Evolutionary conservation across 2,888 invertebrate species (phyloP).

Genomic region (Agrilus mali): DNA sequence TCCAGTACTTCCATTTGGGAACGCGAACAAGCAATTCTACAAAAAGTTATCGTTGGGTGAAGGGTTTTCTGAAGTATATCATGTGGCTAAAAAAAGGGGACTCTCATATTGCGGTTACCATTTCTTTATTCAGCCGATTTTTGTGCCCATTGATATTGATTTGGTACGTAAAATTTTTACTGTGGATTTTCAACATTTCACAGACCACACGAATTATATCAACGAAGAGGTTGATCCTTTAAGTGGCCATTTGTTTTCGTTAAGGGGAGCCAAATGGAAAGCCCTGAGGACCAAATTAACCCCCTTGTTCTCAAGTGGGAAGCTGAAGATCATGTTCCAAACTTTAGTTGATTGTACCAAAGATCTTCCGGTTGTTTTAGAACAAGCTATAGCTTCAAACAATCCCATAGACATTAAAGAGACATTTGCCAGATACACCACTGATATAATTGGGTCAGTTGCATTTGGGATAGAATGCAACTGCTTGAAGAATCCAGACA

Average conservation of each 20-base stretch:
- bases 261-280: slow-evolving; percentile 45
- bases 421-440: slow-evolving; percentile 33
- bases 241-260: slow-evolving; percentile 40
- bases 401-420: slow-evolving; percentile 32
- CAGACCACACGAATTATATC: slow-evolving; percentile 43
- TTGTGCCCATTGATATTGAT: slow-evolving; percentile 11
- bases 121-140: slow-evolving; percentile 8
- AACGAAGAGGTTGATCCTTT: slow-evolving; percentile 44
- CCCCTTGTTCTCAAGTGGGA: slow-evolving; percentile 49
- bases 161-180: slow-evolving; percentile 34
- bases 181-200: slow-evolving; percentile 45
- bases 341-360: slow-evolving; percentile 42
- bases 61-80: slow-evolving; percentile 10
- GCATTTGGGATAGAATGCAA: slow-evolving; percentile 44
- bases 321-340: slow-evolving; percentile 48
- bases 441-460: slow-evolving; percentile 40
- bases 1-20: slow-evolving; percentile 19
- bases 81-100: slow-evolving; percentile 11
- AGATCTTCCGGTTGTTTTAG: slow-evolving; percentile 34
- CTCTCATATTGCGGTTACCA: slow-evolving; percentile 19
- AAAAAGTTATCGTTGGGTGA: neutral
- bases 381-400: slow-evolving; percentile 12
- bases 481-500: slow-evolving; percentile 36
- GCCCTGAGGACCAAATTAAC: slow-evolving; percentile 44
- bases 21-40: slow-evolving; percentile 5